Conservation (phyloP, 2,888 invertebrate species). For the Fragum sueziense region DNA sequence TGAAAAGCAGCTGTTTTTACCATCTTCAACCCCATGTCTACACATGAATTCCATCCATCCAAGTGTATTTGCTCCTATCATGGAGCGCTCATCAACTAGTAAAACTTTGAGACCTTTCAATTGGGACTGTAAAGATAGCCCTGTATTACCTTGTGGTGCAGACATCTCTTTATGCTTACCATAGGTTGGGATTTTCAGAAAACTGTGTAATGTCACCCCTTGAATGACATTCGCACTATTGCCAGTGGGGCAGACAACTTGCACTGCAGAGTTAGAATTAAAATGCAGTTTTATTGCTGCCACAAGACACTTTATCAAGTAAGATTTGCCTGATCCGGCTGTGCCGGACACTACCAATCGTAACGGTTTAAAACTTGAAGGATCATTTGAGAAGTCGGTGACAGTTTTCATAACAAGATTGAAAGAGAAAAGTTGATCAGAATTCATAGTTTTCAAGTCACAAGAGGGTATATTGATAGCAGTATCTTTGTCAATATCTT, state of each 20-base stretch:
- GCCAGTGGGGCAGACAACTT: conserved; percentile 62
- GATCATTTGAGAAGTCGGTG: conserved; percentile 19
- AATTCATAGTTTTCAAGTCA: conserved; percentile 56
- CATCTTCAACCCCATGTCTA: conserved; percentile 33
- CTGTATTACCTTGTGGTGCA: conserved; percentile 52
- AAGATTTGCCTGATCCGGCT: conserved; percentile 61
- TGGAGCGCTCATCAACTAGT: conserved; percentile 61
- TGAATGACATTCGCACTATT: conserved; percentile 62
- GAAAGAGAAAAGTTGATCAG: conserved; percentile 58
- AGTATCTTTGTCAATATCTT: too few species aligned
- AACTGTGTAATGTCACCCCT: conserved; percentile 58
- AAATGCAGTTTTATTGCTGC: conserved; percentile 43
- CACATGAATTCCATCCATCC: conserved; percentile 52
- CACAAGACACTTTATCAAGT: conserved; percentile 58
- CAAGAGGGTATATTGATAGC: too few species aligned
- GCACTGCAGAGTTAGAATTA: conserved; percentile 47
- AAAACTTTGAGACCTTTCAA: conserved; percentile 48
- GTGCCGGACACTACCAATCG: conserved; percentile 56
- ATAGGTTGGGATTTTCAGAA: conserved; percentile 57
- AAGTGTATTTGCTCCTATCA: conserved; percentile 49
- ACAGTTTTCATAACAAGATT: conserved; percentile 53
- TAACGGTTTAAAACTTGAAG: conserved; percentile 24
- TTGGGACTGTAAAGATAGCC: conserved; percentile 49
- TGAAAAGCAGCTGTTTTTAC: not conserved
- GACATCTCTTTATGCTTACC: conserved; percentile 42